Conservation (phyloP, 1,140 invertebrate species). For the Meteorus sp. region DNA sequence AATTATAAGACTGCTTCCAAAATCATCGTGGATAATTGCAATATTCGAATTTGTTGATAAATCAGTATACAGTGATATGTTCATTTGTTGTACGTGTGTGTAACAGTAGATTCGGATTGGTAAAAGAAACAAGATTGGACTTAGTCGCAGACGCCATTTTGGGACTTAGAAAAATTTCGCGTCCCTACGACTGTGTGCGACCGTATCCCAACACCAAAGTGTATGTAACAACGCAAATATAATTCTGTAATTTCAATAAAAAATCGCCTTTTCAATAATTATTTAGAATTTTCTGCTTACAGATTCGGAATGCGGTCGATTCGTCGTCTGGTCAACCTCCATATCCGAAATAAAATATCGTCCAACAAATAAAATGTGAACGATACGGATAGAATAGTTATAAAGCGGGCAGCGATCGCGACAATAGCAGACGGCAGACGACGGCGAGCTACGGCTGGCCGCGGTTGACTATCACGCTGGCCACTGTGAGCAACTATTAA, state of each 20-base stretch:
- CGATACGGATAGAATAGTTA: constrained; percentile 18
- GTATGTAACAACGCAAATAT: no score
- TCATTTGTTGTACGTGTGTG: no score
- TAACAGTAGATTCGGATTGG: background rate
- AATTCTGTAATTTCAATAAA: background rate
- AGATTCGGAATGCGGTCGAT: constrained; percentile 37
- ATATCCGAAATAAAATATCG: constrained; percentile 41
- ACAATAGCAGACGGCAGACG: constrained; percentile 10
- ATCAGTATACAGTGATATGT: no score
- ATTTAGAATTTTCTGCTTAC: constrained; percentile 42
- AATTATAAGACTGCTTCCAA: no score
- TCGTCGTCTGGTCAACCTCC: constrained; percentile 43
- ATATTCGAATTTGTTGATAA: no score
- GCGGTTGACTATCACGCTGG: constrained; percentile 5
- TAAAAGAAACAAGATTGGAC: constrained; percentile 55
- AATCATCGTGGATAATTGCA: no score
- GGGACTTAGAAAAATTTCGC: constrained; percentile 82
- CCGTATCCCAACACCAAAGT: constrained; percentile 44
- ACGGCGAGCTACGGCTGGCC: constrained; percentile 1
- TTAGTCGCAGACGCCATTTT: constrained; percentile 80
- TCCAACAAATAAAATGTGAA: background rate
- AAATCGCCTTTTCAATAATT: background rate
- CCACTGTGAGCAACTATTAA: no score
- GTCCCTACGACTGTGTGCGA: constrained; percentile 35
- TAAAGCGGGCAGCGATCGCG: constrained; percentile 21